phyloP scores from a whole-genome alignment of 2,113 vertebrate genomes.

The Atlantisia rogersi region DNA sequence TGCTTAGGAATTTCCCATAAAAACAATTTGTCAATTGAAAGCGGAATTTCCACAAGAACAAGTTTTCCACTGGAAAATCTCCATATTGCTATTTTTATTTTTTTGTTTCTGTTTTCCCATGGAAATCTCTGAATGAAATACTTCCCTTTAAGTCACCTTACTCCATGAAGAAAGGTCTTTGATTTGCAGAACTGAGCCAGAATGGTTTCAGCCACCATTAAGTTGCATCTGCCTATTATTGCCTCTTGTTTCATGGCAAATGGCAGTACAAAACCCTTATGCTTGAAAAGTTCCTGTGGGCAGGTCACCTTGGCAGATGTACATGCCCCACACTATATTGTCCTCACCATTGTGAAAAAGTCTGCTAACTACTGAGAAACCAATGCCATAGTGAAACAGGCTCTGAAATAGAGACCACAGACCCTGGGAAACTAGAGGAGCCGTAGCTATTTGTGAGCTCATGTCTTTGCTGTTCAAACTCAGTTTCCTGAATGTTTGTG shows the following conservation, averaged over 20 bases:
- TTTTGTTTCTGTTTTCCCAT: constrained; percentile 23
- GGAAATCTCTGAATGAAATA: constrained; percentile 42
- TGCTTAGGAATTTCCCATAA: constrained; percentile 63
- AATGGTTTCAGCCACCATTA: neutral
- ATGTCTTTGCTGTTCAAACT: neutral
- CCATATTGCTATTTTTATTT: constrained; percentile 30
- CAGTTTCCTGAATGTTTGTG: neutral
- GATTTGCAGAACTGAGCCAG: neutral
- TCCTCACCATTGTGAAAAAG: neutral
- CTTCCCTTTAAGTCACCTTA: constrained; percentile 33
- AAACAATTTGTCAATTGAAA: constrained; percentile 58
- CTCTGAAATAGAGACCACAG: neutral
- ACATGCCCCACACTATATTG: neutral
- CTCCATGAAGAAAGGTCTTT: neutral
- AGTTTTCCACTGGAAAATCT: constrained; percentile 65
- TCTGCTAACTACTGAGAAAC: neutral
- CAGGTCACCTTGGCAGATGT: neutral
- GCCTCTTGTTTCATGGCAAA: neutral
- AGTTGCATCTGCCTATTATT: neutral
- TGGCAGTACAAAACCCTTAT: neutral
- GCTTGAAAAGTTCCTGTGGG: neutral
- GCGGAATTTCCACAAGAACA: constrained; percentile 55
- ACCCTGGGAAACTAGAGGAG: neutral
- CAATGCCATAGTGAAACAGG: neutral
- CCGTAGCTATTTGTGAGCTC: neutral